These are phyloP conservation scores for Corbicula japonica DNA, from an alignment of 2,888 invertebrate genomes.

Conservation along the genomic window DNA sequence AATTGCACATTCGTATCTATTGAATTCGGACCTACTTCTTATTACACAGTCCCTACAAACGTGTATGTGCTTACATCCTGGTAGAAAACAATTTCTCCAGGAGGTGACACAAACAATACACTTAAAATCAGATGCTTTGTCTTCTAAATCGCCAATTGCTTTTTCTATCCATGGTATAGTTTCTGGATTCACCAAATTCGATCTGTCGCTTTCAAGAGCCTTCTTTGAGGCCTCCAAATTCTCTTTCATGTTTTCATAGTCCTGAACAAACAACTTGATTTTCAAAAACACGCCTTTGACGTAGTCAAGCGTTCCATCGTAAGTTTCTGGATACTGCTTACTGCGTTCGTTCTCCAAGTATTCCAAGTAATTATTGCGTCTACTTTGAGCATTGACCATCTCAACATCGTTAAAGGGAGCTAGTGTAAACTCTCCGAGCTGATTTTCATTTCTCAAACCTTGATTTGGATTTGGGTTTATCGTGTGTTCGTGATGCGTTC, in stretches of 20 bases:
- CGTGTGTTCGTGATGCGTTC: too few species aligned
- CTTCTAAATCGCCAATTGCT: too few species aligned
- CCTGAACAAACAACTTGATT: background rate
- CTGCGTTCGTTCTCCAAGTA: background rate
- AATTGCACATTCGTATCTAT: slow-evolving; percentile 5
- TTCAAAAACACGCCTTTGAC: background rate
- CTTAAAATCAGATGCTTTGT: slow-evolving; percentile 3
- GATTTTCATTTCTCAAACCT: too few species aligned
- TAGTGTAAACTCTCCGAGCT: too few species aligned
- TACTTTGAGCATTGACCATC: background rate
- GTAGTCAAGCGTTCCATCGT: background rate
- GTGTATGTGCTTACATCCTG: background rate
- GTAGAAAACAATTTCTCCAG: slow-evolving; percentile 3
- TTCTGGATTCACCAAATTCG: too few species aligned
- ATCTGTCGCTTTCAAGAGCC: background rate
- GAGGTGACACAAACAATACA: background rate
- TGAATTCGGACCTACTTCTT: background rate
- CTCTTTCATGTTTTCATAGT: background rate
- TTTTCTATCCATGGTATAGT: too few species aligned
- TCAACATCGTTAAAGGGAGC: background rate
- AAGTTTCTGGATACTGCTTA: background rate
- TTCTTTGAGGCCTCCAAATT: background rate
- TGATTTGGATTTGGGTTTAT: too few species aligned
- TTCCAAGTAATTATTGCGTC: background rate
- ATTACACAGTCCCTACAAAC: background rate